Percentiles rank a stretch among this genome's conserved stretches.
phyloP scores from a whole-genome alignment of 2,888 invertebrate species.

The Pycnomerus fuliginosus region DNA sequence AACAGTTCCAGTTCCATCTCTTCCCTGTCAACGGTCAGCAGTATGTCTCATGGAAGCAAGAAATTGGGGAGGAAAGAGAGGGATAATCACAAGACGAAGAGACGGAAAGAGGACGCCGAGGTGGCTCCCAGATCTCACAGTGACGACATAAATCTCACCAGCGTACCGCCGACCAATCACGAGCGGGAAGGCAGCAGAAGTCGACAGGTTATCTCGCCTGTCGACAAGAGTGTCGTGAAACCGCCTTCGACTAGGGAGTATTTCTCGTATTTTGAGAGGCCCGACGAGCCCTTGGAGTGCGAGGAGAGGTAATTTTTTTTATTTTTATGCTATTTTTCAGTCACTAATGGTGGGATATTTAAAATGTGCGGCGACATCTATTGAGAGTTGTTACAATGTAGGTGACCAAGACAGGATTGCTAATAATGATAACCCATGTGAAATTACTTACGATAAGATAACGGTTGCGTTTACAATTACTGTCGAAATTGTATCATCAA shows the following conservation, averaged over 20 bases:
- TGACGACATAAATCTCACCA: constrained; percentile 41
- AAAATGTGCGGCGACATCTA: no score
- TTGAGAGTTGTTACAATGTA: no score
- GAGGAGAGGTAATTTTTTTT: constrained; percentile 57
- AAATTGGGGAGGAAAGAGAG: constrained; percentile 37
- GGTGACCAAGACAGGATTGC: no score
- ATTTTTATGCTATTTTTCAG: no score
- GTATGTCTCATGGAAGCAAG: constrained; percentile 42
- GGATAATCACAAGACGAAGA: constrained; percentile 42
- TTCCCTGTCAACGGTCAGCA: constrained; percentile 50
- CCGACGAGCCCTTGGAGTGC: constrained; percentile 63
- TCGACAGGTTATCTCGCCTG: constrained; percentile 16
- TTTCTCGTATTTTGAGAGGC: constrained; percentile 70
- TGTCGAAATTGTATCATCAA: no score
- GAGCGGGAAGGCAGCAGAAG: constrained; percentile 57
- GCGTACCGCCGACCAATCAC: constrained; percentile 63
- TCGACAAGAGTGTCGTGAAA: constrained; percentile 18
- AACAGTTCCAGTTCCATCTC: constrained; percentile 50
- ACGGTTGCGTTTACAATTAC: no score
- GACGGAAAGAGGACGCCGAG: constrained; percentile 44
- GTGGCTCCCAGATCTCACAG: constrained; percentile 37
- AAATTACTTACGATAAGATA: no score
- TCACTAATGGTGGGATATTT: no score
- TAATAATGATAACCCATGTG: no score
- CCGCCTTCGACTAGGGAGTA: constrained; percentile 50